Conservation (phyloP, 2,888 invertebrate species). For the Platynereis dumerilii region DNA sequence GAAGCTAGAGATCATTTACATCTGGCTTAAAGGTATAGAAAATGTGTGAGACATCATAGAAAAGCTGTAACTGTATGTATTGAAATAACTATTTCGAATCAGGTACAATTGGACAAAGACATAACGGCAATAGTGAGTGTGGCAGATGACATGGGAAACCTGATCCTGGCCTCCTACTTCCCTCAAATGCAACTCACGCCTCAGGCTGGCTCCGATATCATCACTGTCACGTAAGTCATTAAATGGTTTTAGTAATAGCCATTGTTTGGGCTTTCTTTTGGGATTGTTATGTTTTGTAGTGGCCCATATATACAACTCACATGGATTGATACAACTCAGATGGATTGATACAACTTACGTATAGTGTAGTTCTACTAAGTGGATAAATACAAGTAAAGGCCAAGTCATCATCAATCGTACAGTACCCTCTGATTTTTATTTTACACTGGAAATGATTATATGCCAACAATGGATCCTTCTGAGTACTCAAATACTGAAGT, state of each 20-base stretch:
- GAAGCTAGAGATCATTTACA: no score
- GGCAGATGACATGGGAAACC: constrained; percentile 57
- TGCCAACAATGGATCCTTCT: not conserved
- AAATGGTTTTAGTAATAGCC: not conserved
- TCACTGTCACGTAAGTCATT: constrained; percentile 58
- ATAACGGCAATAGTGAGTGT: constrained; percentile 61
- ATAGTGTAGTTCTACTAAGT: no score
- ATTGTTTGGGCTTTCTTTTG: not conserved
- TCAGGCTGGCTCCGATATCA: constrained; percentile 55
- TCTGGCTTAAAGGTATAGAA: not conserved
- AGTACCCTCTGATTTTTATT: no score
- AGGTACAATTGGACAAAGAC: constrained; percentile 63
- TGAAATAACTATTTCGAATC: constrained; percentile 19
- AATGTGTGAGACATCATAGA: no score
- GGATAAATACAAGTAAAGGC: no score
- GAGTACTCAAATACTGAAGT: not conserved
- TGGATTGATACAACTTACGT: no score
- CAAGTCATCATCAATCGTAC: no score
- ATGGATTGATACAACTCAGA: no score
- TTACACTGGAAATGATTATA: constrained; percentile 1
- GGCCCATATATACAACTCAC: no score
- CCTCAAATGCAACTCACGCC: constrained; percentile 61
- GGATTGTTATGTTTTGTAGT: no score
- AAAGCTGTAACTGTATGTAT: no score
- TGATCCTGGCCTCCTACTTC: constrained; percentile 61